Conservation (phyloP, 2,797 vertebrate genomes). For the Oryzias dopingdopingensis region DNA sequence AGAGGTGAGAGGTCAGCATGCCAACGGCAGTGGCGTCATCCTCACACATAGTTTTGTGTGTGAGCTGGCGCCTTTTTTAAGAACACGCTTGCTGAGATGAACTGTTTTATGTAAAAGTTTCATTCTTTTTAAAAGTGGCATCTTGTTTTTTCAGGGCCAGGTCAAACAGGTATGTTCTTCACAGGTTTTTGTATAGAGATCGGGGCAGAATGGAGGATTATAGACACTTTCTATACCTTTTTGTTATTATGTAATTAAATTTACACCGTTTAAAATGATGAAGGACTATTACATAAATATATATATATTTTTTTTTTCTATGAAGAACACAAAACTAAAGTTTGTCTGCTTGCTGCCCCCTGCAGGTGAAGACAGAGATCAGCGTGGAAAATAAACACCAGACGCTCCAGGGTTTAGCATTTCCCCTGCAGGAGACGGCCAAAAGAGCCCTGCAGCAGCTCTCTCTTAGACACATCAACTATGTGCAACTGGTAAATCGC, state of each 20-base stretch:
- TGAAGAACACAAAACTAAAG: background rate
- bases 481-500: constrained; percentile 89
- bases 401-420: constrained; percentile 92
- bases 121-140: constrained; percentile 11
- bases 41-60: constrained; percentile 9
- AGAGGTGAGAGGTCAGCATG: constrained; percentile 80
- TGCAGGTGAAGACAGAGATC: constrained; percentile 93
- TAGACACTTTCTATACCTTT: too few relatives aligned
- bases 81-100: background rate
- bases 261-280: too few relatives aligned
- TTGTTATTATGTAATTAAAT: too few relatives aligned
- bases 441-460: constrained; percentile 88
- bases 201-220: too few relatives aligned
- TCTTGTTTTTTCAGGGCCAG: constrained; percentile 58
- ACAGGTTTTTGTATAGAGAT: too few relatives aligned
- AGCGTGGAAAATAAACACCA: constrained; percentile 95
- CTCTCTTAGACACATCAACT: constrained; percentile 87
- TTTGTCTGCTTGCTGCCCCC: constrained; percentile 59
- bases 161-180: constrained; percentile 77
- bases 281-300: too few relatives aligned
- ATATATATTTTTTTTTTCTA: background rate
- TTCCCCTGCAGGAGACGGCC: constrained; percentile 88
- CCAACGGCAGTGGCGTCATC: constrained; percentile 1
- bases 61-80: constrained; percentile 2
- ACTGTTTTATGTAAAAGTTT: background rate